Evolutionary conservation across 1,140 invertebrate species (phyloP).

Genomic region (Sminthurides bifidus): DNA sequence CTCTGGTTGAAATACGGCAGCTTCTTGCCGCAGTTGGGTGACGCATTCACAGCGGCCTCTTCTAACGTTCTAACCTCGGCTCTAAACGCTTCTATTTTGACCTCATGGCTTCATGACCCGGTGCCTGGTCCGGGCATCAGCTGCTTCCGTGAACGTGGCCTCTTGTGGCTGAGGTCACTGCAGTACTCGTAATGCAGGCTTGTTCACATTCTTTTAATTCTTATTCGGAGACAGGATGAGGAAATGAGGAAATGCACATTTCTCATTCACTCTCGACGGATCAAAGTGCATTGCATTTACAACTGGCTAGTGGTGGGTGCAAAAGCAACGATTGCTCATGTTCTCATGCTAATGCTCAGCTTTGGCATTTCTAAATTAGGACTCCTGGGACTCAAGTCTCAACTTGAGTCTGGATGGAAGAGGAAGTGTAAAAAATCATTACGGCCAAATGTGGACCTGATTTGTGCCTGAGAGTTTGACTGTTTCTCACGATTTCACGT

Average conservation of each 20-base stretch:
- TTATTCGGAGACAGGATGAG: not conserved
- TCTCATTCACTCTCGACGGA: not conserved
- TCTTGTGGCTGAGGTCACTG: not conserved
- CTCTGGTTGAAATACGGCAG: no score
- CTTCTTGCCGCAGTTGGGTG: no score
- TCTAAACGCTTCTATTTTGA: no score
- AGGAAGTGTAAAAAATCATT: conserved; percentile 17
- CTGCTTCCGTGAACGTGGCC: conserved; percentile 12
- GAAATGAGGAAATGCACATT: not conserved
- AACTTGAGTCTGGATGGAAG: not conserved
- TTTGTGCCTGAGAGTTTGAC: conserved; percentile 6
- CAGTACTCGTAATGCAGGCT: not conserved
- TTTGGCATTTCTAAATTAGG: no score
- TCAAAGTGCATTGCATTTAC: not conserved
- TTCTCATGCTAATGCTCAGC: no score
- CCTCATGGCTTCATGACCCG: no score
- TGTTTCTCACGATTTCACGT: not conserved
- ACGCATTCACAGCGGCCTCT: no score
- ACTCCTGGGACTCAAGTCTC: no score
- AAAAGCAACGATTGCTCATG: no score
- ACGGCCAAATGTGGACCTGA: conserved; percentile 12
- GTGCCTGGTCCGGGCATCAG: conserved; percentile 16
- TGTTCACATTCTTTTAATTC: no score
- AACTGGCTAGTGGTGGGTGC: not conserved
- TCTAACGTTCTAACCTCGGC: no score